A percentile compares a stretch with the other conserved stretches of the same genome.
Conservation (phyloP, 2,113 vertebrate species). For the Haemorhous mexicanus region DNA sequence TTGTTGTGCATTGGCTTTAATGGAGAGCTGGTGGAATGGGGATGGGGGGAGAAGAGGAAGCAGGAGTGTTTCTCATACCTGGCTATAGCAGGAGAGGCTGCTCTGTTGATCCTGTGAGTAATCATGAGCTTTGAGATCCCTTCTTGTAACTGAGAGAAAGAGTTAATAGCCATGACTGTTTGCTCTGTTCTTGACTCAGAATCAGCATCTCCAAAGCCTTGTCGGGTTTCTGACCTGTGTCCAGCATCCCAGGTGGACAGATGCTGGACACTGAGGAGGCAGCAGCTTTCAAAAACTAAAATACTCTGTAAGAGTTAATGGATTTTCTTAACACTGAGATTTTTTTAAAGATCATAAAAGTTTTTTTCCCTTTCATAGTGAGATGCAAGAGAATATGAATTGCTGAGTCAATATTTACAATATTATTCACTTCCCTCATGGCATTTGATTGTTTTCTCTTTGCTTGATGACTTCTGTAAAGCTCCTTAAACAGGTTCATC, state of each 20-base stretch:
- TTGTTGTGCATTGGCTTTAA: neutral
- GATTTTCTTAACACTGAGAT: neutral
- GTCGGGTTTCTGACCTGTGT: neutral
- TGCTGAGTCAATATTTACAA: neutral
- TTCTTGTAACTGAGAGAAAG: neutral
- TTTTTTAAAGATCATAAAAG: neutral
- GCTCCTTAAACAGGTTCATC: neutral
- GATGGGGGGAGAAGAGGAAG: neutral
- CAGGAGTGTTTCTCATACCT: neutral
- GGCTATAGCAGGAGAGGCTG: neutral
- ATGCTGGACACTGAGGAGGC: neutral
- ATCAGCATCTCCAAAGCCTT: fast-evolving
- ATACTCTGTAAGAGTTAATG: neutral
- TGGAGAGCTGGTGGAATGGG: neutral
- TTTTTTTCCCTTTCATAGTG: neutral
- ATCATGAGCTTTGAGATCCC: neutral
- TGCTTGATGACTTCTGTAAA: neutral
- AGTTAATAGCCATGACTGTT: neutral
- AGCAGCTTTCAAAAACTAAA: neutral
- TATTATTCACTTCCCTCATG: neutral
- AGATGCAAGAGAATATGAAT: neutral
- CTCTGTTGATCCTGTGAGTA: neutral
- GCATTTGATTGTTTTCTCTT: neutral
- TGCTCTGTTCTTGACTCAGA: neutral
- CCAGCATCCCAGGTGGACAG: neutral